Evolutionary conservation across 2,113 vertebrate genomes (phyloP).

Genomic region (Phalacrocorax brasilianus): DNA sequence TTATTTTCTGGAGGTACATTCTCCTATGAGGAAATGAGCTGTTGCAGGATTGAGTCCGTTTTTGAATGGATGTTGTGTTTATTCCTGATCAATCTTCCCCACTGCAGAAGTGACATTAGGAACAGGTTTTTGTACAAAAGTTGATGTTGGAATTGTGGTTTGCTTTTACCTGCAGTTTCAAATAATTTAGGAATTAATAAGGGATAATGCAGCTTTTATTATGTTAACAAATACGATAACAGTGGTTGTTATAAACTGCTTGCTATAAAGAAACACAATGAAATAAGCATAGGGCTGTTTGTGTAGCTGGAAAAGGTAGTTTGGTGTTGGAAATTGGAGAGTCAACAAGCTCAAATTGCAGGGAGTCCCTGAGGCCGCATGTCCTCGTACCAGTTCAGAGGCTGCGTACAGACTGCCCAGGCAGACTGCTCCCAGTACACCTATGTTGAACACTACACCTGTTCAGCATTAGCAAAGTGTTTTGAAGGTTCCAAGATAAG

Average conservation of each 20-base stretch:
- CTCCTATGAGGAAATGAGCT: neutral
- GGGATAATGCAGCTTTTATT: neutral
- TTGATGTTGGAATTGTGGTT: neutral
- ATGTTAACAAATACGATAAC: neutral
- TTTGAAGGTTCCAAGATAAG: neutral
- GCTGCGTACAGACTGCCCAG: rapidly evolving
- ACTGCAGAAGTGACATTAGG: neutral
- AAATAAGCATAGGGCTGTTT: neutral
- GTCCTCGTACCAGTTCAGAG: neutral
- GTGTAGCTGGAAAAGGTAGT: neutral
- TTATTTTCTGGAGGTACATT: neutral
- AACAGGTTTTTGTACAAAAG: neutral
- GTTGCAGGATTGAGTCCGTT: neutral
- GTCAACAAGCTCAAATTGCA: neutral
- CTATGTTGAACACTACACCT: neutral
- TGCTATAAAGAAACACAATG: neutral
- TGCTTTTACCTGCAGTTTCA: neutral
- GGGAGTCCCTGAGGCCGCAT: neutral
- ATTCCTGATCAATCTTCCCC: neutral
- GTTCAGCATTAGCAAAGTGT: neutral
- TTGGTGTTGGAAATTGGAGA: neutral
- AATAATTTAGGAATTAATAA: neutral
- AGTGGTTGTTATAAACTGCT: neutral
- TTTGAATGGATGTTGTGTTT: neutral
- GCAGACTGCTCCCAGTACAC: neutral